Base-by-base conservation (phyloP, 2,113 vertebrate species). In the Erythrocebus patas region DNA sequence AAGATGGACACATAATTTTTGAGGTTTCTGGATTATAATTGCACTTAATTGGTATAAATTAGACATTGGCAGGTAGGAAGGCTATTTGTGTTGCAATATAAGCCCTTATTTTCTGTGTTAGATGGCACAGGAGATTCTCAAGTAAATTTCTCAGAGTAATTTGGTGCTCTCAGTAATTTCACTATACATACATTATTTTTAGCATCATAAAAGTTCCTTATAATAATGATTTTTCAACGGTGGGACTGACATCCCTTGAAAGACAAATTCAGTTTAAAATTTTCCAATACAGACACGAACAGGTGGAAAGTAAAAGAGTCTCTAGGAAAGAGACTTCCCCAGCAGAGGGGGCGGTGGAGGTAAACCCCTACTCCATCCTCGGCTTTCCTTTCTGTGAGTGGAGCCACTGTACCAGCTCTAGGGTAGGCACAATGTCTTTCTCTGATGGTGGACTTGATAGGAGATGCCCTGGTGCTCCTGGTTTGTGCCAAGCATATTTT, bases 21-120 rank as follows among this genome's bases (percentile, higher is more conserved):
- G 50, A 97, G 84, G 66, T 89, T 96, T 95, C 70, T 91, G 85
- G 81, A 89, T 89, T 66, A 94, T 92, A 96, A 96, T n/a, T 97
- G 88, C 72, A 91, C 91, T 90, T 97, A 93, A 95, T 82, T 91
- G 91, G 91, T 91, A 92, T 93, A 96, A 98, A 95, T 80, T 78
- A 91, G 91, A 89, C 43, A 43, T 8, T 50, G 64, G 88, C 91
- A 73, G 72, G 57, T 57, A 73, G 52, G 48, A 91, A 81, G 61
- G 38, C 94, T 85, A 78, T 93, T 95, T 93, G 88, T 81, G 84
- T 52, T 2, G 1, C 50, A 52, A 95, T 4, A 38, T 23, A 35
- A 94, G 73, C 81, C 59, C 72, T 91, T 93, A 79, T 89, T 89
- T 97, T 93, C 92, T 93, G 92, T 79, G 95, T 52, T 48, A 89